Percentiles rank a stretch among this genome's conserved stretches.
phyloP scores from a whole-genome alignment of 2,888 invertebrate species.

The Himalopsyche tibetana region DNA sequence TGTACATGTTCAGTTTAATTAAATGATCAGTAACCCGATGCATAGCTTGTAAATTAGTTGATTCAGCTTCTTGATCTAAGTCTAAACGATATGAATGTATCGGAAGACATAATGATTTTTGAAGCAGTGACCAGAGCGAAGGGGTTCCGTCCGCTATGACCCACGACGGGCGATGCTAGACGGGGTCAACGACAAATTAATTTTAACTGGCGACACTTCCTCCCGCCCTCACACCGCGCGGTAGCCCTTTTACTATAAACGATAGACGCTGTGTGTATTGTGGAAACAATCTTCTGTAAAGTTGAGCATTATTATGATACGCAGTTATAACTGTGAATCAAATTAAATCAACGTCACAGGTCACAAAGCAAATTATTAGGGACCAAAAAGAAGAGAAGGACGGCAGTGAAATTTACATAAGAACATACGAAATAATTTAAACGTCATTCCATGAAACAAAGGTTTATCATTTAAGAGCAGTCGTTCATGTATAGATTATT shows the following conservation, averaged over 20 bases:
- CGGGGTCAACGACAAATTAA: conserved; percentile 61
- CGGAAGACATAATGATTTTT: not conserved
- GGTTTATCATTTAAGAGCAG: too few relatives aligned
- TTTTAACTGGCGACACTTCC: conserved; percentile 49
- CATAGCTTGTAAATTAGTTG: not conserved
- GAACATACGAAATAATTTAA: too few relatives aligned
- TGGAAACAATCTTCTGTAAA: not conserved
- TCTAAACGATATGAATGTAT: conserved; percentile 11
- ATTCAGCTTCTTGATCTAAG: not conserved
- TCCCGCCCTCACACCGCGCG: conserved; percentile 34
- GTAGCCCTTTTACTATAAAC: not conserved
- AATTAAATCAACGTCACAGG: too few relatives aligned
- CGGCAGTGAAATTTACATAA: too few relatives aligned
- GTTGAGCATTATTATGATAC: too few relatives aligned
- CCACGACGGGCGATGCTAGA: conserved; percentile 17
- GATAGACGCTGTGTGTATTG: not conserved
- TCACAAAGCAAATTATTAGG: too few relatives aligned
- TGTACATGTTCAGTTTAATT: too few relatives aligned
- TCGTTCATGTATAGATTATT: too few relatives aligned
- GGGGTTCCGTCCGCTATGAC: not conserved
- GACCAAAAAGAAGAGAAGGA: too few relatives aligned
- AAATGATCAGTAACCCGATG: too few relatives aligned
- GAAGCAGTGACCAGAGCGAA: not conserved
- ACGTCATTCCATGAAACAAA: too few relatives aligned
- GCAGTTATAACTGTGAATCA: too few relatives aligned